phyloP scores from a whole-genome alignment of 2,113 vertebrate genomes.

The Haliaeetus leucogaster region DNA sequence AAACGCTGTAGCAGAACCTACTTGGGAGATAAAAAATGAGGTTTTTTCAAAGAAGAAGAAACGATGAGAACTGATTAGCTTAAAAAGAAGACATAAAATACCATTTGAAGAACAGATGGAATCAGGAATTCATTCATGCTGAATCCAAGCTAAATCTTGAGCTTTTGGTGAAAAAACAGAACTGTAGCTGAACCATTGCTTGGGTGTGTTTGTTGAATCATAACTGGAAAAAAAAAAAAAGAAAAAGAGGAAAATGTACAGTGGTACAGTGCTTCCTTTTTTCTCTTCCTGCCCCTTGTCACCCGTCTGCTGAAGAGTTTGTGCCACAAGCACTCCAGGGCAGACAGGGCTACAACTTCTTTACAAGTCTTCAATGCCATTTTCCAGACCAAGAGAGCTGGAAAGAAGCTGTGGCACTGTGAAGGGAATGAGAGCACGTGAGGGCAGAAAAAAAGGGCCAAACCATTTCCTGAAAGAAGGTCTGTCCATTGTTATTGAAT shows the following conservation, averaged over 20 bases:
- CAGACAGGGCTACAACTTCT: background rate
- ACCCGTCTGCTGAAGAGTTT: background rate
- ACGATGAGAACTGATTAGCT: background rate
- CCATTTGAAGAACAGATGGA: background rate
- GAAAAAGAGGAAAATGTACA: accelerated
- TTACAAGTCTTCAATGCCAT: background rate
- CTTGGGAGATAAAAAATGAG: background rate
- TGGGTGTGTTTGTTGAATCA: background rate
- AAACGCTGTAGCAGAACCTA: background rate
- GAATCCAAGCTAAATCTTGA: background rate
- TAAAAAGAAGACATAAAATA: background rate
- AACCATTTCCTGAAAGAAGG: background rate
- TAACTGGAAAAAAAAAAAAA: background rate
- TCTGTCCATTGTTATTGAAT: background rate
- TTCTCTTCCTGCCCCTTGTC: background rate
- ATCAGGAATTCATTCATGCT: background rate
- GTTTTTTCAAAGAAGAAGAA: background rate
- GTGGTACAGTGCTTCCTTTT: background rate
- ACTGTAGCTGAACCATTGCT: background rate
- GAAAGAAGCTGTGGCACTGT: background rate
- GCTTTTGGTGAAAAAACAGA: background rate
- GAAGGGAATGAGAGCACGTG: background rate
- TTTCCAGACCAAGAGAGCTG: background rate
- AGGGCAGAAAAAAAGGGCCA: background rate
- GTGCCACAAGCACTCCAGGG: background rate